Conservation (phyloP, 1,140 invertebrate species). For the Brachionus asplanchnoidis region DNA sequence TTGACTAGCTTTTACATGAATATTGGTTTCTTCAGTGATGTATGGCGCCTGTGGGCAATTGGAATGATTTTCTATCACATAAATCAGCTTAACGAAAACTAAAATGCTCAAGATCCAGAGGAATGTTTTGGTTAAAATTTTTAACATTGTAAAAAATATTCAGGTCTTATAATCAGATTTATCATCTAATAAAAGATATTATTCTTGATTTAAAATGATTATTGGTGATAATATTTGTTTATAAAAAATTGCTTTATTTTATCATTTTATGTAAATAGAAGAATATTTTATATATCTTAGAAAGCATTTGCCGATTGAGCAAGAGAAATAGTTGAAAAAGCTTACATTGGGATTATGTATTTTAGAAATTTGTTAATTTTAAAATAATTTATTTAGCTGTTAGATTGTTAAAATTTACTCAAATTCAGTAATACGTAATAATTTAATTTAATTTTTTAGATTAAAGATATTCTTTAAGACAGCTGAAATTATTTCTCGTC, state of each 20-base stretch:
- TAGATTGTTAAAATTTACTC: not conserved
- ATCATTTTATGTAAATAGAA: not conserved
- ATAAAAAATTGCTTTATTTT: not conserved
- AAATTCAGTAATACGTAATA: not conserved
- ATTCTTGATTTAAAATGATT: not conserved
- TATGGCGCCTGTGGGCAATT: not conserved
- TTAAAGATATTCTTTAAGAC: not conserved
- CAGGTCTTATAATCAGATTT: not conserved
- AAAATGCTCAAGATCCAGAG: not conserved
- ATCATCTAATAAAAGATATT: not conserved
- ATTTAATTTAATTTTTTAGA: not conserved
- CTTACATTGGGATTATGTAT: not conserved
- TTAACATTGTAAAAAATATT: not conserved
- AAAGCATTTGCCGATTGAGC: not conserved
- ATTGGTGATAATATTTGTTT: not conserved
- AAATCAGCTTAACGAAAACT: not conserved
- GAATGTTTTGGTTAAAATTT: not conserved
- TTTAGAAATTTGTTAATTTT: not conserved
- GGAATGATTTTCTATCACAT: not conserved
- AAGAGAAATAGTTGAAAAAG: not conserved
- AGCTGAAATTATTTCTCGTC: not conserved
- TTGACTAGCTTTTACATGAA: not conserved
- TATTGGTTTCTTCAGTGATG: not conserved
- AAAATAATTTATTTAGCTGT: not conserved
- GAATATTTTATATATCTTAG: not conserved